phyloP scores from a whole-genome alignment of 2,888 invertebrate species.

The Platypus cylindrus region DNA sequence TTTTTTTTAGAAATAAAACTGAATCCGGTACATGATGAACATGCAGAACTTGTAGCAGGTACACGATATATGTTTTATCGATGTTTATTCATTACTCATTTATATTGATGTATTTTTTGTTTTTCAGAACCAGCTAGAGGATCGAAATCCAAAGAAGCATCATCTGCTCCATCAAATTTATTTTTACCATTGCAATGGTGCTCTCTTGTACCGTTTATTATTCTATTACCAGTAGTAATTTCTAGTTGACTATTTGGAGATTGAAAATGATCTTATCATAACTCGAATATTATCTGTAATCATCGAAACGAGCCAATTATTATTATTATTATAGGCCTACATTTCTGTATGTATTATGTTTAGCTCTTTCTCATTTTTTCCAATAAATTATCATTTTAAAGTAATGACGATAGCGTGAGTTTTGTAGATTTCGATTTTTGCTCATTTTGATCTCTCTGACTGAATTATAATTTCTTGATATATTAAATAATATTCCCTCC shows the following conservation, averaged over 20 bases:
- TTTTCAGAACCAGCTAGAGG: conserved; percentile 34
- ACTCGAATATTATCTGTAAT: no score
- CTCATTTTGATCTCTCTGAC: no score
- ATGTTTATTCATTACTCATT: neutral
- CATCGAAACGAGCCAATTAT: no score
- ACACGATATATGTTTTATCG: conserved; percentile 15
- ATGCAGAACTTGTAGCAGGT: conserved; percentile 36
- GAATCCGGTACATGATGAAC: conserved; percentile 34
- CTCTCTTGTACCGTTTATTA: neutral
- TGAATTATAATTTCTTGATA: no score
- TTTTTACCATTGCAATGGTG: neutral
- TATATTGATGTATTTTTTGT: conserved; percentile 19
- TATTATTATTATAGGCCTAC: no score
- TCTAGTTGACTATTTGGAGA: conserved; percentile 3
- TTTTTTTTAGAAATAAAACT: conserved; percentile 37
- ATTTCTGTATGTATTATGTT: no score
- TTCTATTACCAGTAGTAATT: neutral
- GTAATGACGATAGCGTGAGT: no score
- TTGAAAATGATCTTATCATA: no score
- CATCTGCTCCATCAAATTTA: neutral
- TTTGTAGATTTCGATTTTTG: no score
- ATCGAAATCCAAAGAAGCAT: conserved; percentile 28
- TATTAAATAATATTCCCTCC: no score
- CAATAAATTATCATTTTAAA: no score
- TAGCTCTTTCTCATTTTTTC: no score